Evolutionary conservation across 37 sponge, comb jelly and placozoan genomes (phyloP).

Genomic region (Tethya wilhelma): DNA sequence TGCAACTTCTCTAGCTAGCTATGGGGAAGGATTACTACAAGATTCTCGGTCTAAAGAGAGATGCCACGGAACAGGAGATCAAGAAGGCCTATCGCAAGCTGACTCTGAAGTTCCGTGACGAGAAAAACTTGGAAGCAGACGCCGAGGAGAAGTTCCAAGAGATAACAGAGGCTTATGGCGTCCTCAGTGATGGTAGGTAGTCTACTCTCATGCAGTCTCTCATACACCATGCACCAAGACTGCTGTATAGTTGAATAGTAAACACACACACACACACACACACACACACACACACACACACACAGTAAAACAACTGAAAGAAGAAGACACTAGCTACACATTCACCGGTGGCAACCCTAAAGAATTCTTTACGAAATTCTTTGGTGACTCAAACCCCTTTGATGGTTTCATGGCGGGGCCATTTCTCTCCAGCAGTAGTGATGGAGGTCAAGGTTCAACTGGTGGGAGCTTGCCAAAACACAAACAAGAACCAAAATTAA

Average conservation of each 20-base stretch:
- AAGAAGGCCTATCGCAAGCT: constrained; percentile 96
- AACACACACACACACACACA: too few species aligned
- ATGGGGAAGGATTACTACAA: constrained; percentile 99
- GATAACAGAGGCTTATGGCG: constrained; percentile 95
- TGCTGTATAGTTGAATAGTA: too few species aligned
- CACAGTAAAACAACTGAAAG: constrained; percentile 61
- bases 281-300: too few species aligned
- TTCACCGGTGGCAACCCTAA: constrained; percentile 79
- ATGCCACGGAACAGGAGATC: constrained; percentile 82
- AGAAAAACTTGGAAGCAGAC: constrained; percentile 89
- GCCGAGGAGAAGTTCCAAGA: constrained; percentile 98
- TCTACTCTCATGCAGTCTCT: too few species aligned
- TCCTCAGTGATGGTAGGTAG: constrained; percentile 81
- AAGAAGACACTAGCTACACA: too few species aligned
- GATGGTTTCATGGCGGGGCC: too few species aligned
- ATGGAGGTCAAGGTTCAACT: too few species aligned
- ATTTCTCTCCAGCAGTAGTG: too few species aligned
- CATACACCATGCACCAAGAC: too few species aligned
- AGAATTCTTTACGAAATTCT: constrained; percentile 68
- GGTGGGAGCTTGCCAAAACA: too few species aligned
- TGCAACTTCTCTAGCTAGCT: too few species aligned
- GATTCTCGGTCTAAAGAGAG: constrained; percentile 77
- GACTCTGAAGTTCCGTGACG: constrained; percentile 96
- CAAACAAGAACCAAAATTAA: too few species aligned
- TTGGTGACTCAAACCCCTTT: constrained; percentile 66